Evolutionary conservation across 2,113 vertebrate genomes (phyloP), one percentile per base, ranked within the genome.

Genomic region (Ardeotis arabs): DNA sequence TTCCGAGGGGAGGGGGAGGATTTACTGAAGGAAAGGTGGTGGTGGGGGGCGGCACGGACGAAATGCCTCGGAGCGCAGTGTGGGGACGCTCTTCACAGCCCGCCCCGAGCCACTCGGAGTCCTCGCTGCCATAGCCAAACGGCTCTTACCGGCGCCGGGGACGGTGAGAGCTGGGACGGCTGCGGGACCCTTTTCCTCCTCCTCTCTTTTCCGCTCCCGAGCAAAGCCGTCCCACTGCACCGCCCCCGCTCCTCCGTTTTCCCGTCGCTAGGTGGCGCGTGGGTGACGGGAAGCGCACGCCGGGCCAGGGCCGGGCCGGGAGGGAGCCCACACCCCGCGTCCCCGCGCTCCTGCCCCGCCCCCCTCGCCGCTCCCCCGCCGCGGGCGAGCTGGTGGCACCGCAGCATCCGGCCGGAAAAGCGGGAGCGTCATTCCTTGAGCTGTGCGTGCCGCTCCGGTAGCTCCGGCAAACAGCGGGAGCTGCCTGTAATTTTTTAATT

Each of bases 211-310:
- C 82, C 78, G 69, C 87, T 88, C 64, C 93, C 64, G 67, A 87
- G 93, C 84, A 58, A 93, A 96, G 78, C 68, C 84, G 49, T 55
- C 66, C 56, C 45, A 39, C 39, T 39, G 39, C 39, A 39, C 39
- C 39, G 39, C 77, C 45, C 45, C 45, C 45, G n/a, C 45, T 15
- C 45, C 45, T 45, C 52, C 25, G 25, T 55, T 33, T 50, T 82
- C n/a, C 35, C 21, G 81, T 79, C 98, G 94, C 98, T 98, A 98
- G 98, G 95, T 98, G 98, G 98, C 97, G 97, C 2, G 24, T 69
- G 87, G 92, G 85, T 93, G 97, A 96, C 88, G 97, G 97, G 88
- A 89, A 96, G 95, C 52, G 96, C 41, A 89, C 91, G 68, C 68
- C 35, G 37, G 33, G 47, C 33, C 81, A 63, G 72, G 76, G 10